Percentiles rank a stretch among this genome's conserved stretches.
Conservation (phyloP, 2,113 vertebrate species). For the Phrynosoma platyrhinos region DNA sequence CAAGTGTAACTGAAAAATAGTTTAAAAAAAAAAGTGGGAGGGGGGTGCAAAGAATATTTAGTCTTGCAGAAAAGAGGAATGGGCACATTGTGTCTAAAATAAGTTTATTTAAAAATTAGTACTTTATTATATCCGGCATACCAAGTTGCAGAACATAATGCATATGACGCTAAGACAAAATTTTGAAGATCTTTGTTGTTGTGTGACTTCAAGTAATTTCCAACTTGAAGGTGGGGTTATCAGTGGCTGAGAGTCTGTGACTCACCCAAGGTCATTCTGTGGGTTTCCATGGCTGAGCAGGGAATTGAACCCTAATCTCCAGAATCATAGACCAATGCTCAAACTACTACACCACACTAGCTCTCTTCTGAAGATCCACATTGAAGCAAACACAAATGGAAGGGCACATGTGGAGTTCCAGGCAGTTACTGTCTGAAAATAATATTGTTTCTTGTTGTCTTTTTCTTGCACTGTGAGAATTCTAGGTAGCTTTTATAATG, state of each 20-base stretch:
- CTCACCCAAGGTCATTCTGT: no score
- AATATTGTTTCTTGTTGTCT: background rate
- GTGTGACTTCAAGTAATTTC: no score
- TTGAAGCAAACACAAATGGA: conserved; percentile 13
- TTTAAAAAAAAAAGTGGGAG: background rate
- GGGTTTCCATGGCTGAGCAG: no score
- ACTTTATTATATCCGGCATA: background rate
- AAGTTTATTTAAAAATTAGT: background rate
- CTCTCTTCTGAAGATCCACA: no score
- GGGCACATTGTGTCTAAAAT: background rate
- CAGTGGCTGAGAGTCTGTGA: no score
- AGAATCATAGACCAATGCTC: no score
- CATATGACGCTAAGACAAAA: background rate
- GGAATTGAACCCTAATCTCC: no score
- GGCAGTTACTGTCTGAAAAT: background rate
- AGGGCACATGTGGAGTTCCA: background rate
- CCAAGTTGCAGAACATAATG: background rate
- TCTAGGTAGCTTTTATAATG: background rate
- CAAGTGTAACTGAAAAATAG: background rate
- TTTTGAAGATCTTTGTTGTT: no score
- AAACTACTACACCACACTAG: no score
- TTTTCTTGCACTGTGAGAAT: no score
- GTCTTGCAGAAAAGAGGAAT: background rate
- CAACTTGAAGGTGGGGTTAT: no score
- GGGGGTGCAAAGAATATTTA: background rate